Evolutionary conservation across 2,113 vertebrate genomes (phyloP), one percentile per base, ranked within the genome.

Genomic region (Alexandromys fortis): DNA sequence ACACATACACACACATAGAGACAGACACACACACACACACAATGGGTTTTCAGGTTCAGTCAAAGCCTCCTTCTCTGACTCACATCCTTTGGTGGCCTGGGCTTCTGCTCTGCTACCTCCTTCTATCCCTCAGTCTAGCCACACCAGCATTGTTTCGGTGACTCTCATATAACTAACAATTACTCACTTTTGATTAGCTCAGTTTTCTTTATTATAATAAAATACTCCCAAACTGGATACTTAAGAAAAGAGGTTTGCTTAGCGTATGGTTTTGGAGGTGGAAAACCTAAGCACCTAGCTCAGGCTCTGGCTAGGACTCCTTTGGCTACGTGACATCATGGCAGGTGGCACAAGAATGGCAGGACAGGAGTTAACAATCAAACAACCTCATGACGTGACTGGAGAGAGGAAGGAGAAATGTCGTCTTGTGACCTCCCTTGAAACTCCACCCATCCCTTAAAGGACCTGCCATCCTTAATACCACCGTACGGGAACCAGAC

Each of bases 31-130:
- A 78, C 76, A 52, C 28, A 49, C 76, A 47, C n/a, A n/a, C n/a
- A 58, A 58, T 21, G 58, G 13, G 58, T 42, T 42, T 63, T 63
- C 58, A 68, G 42, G 63, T 35, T 68, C 28, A 24, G 26, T 61
- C 21, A 12, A 42, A 35, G 26, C 47, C 47, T 76, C 28, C 17
- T 11, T 7, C 26, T 26, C 73, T 26, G 65, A 72, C 8, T 13
- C 2, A 4, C 30, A 33, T 24, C 3, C 30, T 87, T 70, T 55
- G 28, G 47, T 47, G 33, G 42, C 21, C 63, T 91, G 42, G 21
- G 16, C 63, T n/a, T 21, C 47, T 21, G 0, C 28, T 21, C 47
- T 21, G 0, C 28, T 3, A 4, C 28, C n/a, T 35, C 38, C 33
- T 49, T 85, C 33, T n/a, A 14, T 35, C 19, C 16, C 67, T 61